Percentiles rank a stretch among this genome's conserved stretches.
phyloP scores from a whole-genome alignment of 1,140 invertebrate genomes.

The Drosophila lacteicornis region DNA sequence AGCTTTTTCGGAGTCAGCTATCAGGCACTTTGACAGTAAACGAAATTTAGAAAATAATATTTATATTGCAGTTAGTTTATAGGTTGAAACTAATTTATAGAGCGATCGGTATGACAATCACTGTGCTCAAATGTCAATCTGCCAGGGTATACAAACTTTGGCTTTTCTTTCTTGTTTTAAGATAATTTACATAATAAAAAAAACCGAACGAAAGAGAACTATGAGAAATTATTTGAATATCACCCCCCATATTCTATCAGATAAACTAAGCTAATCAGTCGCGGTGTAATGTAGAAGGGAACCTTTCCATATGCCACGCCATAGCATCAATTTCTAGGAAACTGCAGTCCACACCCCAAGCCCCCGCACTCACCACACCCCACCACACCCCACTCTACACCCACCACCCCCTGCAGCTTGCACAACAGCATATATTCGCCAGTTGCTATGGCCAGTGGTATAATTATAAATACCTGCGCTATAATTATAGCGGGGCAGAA shows the following conservation, averaged over 20 bases:
- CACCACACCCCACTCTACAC: neutral
- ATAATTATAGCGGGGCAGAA: slow-evolving; percentile 74
- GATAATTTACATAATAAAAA: neutral
- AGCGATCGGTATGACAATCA: too few relatives aligned
- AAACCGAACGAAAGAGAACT: too few relatives aligned
- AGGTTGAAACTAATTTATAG: too few relatives aligned
- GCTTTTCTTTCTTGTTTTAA: neutral
- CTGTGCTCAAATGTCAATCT: too few relatives aligned
- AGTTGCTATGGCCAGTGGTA: slow-evolving; percentile 62
- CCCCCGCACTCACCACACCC: neutral
- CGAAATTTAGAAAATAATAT: too few relatives aligned
- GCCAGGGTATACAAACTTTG: too few relatives aligned
- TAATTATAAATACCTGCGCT: slow-evolving; percentile 74
- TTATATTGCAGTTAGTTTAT: too few relatives aligned
- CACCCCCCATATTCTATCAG: neutral
- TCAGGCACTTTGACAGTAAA: too few relatives aligned
- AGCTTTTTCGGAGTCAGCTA: too few relatives aligned
- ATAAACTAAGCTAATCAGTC: neutral
- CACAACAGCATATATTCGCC: slow-evolving; percentile 48
- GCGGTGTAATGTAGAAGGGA: slow-evolving; percentile 1
- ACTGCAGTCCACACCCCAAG: slow-evolving; percentile 15
- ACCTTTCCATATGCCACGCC: slow-evolving; percentile 29
- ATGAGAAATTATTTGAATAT: too few relatives aligned
- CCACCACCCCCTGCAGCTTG: slow-evolving; percentile 29
- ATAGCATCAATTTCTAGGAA: slow-evolving; percentile 38